Evolutionary conservation across 2,113 vertebrate genomes (phyloP).

Genomic region (Tachuris rubrigastra): DNA sequence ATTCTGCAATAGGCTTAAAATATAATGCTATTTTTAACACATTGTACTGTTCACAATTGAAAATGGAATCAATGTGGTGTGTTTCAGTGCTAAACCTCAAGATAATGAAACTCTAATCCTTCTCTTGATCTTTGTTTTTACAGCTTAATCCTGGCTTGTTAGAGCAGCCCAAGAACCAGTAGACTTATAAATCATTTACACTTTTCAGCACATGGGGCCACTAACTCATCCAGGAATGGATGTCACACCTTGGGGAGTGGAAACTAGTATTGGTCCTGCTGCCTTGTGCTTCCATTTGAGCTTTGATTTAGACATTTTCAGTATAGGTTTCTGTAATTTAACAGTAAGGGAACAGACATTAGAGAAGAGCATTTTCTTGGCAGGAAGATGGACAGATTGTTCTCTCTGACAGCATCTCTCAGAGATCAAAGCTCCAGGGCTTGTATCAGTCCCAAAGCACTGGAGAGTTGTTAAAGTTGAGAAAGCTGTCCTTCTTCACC

Average conservation of each 20-base stretch:
- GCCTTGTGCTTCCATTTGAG: not conserved
- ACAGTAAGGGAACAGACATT: fast-evolving
- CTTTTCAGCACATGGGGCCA: not conserved
- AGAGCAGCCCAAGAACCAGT: not conserved
- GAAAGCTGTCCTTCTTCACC: not conserved
- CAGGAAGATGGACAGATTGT: not conserved
- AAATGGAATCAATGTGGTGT: not conserved
- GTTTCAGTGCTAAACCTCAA: not conserved
- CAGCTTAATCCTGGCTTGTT: not conserved
- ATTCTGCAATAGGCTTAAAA: not conserved
- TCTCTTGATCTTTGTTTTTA: not conserved
- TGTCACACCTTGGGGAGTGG: not conserved
- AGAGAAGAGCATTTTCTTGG: not conserved
- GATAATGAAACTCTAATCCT: not conserved
- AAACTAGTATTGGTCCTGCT: not conserved
- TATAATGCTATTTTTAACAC: not conserved
- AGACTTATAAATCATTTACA: not conserved
- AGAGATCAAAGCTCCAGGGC: not conserved
- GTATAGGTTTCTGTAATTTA: not conserved
- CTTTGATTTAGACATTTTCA: not conserved
- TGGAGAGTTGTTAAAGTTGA: not conserved
- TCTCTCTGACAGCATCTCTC: not conserved
- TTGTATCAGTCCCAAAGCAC: not conserved
- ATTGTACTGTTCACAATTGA: not conserved
- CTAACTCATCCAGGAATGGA: not conserved